Evolutionary conservation across 2,797 vertebrate species (phyloP).

Genomic region (Halcyon smyrnensis): DNA sequence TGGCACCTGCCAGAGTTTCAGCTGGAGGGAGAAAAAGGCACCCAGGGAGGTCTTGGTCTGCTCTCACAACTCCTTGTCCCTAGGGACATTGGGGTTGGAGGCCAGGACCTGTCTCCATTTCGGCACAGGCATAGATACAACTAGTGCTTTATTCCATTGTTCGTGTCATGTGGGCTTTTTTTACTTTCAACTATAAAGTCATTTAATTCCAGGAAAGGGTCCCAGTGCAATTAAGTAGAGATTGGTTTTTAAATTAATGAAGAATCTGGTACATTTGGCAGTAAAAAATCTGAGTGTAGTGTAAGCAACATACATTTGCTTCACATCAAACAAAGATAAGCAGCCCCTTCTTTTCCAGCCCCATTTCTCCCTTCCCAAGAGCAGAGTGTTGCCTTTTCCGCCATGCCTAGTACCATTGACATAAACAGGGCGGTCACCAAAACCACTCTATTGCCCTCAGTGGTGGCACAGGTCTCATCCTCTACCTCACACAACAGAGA

Average conservation of each 20-base stretch:
- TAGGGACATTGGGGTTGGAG: not conserved
- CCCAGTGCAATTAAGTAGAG: not conserved
- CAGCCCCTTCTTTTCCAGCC: not conserved
- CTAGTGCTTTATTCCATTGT: fast-evolving
- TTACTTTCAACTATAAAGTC: not conserved
- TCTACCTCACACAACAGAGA: not conserved
- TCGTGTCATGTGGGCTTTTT: fast-evolving
- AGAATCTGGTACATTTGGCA: not conserved
- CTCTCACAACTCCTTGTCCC: not conserved
- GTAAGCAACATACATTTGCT: not conserved
- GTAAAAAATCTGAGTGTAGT: not conserved
- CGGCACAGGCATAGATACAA: not conserved
- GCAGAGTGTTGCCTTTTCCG: not conserved
- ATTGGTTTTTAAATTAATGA: not conserved
- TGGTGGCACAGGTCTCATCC: not conserved
- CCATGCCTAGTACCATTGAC: not conserved
- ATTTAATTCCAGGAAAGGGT: not conserved
- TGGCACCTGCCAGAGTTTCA: not conserved
- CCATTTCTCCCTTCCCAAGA: not conserved
- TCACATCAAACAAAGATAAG: not conserved
- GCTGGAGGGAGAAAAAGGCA: fast-evolving
- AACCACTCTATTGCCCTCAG: not conserved
- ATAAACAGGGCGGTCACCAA: not conserved
- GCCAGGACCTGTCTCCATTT: not conserved
- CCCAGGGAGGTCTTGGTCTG: not conserved